phyloP scores from a whole-genome alignment of 2,797 vertebrate species.

The Ctenopoma multispine region DNA sequence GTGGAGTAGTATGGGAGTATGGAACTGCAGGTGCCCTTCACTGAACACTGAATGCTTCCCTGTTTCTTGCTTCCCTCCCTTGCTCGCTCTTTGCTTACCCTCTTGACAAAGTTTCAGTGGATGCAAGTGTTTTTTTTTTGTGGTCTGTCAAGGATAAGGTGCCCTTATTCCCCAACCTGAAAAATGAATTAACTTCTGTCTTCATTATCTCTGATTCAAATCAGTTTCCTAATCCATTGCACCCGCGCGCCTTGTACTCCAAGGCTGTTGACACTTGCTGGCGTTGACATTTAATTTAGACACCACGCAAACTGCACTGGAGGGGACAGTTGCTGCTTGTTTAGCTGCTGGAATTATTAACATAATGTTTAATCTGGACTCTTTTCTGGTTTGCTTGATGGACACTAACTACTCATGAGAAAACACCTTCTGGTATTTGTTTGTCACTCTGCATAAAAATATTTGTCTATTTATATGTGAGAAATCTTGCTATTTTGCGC shows the following conservation, averaged over 20 bases:
- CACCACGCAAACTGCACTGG: conserved; percentile 56
- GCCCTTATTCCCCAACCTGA: conserved; percentile 49
- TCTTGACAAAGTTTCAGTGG: conserved; percentile 54
- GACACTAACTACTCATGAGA: background rate
- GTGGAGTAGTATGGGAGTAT: background rate
- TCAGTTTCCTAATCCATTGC: conserved; percentile 84
- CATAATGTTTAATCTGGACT: conserved; percentile 66
- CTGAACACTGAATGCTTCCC: conserved; percentile 11
- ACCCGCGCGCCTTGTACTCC: conserved; percentile 58
- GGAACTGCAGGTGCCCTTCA: conserved; percentile 20
- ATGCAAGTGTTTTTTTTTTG: conserved; percentile 28
- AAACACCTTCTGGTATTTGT: conserved; percentile 17
- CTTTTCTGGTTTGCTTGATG: background rate
- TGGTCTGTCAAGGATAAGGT: conserved; percentile 68
- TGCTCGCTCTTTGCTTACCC: conserved; percentile 28
- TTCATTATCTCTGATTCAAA: conserved; percentile 86
- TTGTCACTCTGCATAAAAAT: background rate
- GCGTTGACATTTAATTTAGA: conserved; percentile 87
- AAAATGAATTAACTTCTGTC: conserved; percentile 85
- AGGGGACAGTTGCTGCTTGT: conserved; percentile 59
- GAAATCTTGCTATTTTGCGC: background rate
- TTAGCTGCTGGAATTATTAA: conserved; percentile 79
- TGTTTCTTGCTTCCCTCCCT: background rate
- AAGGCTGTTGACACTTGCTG: conserved; percentile 72
- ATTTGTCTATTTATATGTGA: conserved; percentile 18